A percentile compares a stretch with the other conserved stretches of the same genome.
Conservation (phyloP, 1,140 invertebrate genomes). For the Drosophila nannoptera region DNA sequence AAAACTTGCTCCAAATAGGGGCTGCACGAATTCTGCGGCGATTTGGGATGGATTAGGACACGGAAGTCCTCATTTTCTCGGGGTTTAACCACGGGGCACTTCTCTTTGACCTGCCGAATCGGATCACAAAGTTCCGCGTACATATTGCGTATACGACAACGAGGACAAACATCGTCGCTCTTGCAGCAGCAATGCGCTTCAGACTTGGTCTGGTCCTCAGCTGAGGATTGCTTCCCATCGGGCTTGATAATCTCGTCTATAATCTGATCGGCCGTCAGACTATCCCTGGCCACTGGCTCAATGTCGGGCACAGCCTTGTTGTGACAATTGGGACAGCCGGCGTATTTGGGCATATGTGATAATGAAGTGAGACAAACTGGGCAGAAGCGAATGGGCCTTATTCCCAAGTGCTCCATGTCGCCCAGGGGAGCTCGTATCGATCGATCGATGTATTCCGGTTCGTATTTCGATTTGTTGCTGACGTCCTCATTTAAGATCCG, state of each 20-base stretch:
- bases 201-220: neutral
- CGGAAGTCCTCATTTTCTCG: slow-evolving; percentile 46
- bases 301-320: slow-evolving; percentile 16
- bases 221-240: slow-evolving; percentile 24
- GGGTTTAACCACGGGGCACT: slow-evolving; percentile 12
- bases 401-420: slow-evolving; percentile 18
- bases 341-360: slow-evolving; percentile 56
- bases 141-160: slow-evolving; percentile 61
- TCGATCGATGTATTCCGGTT: neutral
- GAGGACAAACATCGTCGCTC: slow-evolving; percentile 35
- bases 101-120: accelerated
- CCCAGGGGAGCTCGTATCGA: slow-evolving; percentile 30
- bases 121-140: slow-evolving; percentile 49
- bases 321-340: slow-evolving; percentile 38
- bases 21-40: slow-evolving; percentile 33
- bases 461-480: neutral
- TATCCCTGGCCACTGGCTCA: neutral
- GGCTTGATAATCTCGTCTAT: slow-evolving; percentile 30
- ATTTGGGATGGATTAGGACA: slow-evolving; percentile 27
- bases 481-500: slow-evolving; percentile 7
- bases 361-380: slow-evolving; percentile 50
- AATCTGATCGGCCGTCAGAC: slow-evolving; percentile 39
- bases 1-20: slow-evolving; percentile 61
- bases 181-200: slow-evolving; percentile 49
- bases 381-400: slow-evolving; percentile 57